A percentile compares a stretch with the other conserved stretches of the same genome.
These are phyloP conservation scores for Papilio polyxenes DNA, from an alignment of 1,140 invertebrate genomes.

Conservation along the genomic window DNA sequence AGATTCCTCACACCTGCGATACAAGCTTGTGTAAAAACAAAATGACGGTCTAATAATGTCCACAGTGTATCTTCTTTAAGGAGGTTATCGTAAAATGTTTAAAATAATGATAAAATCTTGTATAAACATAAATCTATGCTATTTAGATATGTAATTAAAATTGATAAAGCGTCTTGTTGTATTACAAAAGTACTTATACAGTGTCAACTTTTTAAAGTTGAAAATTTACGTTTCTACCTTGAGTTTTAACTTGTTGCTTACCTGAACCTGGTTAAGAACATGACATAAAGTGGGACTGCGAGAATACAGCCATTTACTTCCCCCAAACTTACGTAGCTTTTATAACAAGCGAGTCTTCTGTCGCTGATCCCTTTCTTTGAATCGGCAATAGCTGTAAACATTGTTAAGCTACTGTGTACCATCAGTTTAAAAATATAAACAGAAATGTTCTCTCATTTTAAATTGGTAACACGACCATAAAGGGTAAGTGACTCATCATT, in stretches of 20 bases:
- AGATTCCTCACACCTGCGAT: conserved; percentile 11
- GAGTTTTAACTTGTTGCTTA: conserved; percentile 10
- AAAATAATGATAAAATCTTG: neutral
- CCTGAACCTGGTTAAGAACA: neutral
- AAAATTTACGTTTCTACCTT: neutral
- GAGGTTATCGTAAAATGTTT: neutral
- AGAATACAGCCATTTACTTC: neutral
- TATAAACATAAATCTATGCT: neutral
- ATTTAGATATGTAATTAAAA: neutral
- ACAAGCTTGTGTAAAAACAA: neutral
- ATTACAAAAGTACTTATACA: neutral
- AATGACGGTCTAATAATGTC: neutral
- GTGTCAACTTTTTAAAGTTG: neutral
- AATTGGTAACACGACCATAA: neutral
- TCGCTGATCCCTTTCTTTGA: neutral
- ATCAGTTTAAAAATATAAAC: neutral
- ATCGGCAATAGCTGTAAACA: neutral
- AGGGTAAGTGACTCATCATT: conserved; percentile 30
- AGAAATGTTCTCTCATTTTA: neutral
- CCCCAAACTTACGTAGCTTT: neutral
- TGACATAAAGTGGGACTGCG: neutral
- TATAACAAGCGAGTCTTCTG: neutral
- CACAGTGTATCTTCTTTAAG: neutral
- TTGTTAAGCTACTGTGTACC: neutral
- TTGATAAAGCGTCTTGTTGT: too few species aligned